Evolutionary conservation across 2,797 vertebrate genomes (phyloP), one percentile per base, ranked within the genome.

Genomic region (Helostoma temminkii): DNA sequence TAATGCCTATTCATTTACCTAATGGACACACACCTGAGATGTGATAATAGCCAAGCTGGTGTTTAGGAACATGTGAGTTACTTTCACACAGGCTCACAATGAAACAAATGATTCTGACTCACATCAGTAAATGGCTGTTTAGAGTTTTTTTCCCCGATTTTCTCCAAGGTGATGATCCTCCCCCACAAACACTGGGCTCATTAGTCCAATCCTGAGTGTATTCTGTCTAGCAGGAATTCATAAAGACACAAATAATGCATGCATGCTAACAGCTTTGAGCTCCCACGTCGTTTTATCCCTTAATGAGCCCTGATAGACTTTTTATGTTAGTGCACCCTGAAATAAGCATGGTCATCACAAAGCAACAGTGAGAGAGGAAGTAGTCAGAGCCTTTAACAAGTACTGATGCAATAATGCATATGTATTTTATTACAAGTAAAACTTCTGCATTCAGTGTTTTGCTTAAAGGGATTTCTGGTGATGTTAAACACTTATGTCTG

Each of bases 181-280:
- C 62, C 41, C 53, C 64, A 75, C 73, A 78, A 69, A 83, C 68
- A 55, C 46, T 11, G 62, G 58, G 74, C 82, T 89, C 83, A 89
- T 91, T 91, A 87, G 79, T 84, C 70, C 80, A 76, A 81, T 85
- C 85, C 83, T 60, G 50, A 47, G 75, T 53, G 79, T 71, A 57
- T 74, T 84, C 70, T 69, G 71, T 42, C 77, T 37, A 63, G 70
- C 72, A 72, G 80, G 84, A 80, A 78, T 78, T 71, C 76, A 80
- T 61, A 71, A 76, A 80, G 70, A 66, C 81, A 76, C 78, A 78
- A 82, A 87, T 75, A 84, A 85, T 71, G 72, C 42, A 25, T 18
- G 66, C 75, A 73, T 67, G 59, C 80, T 66, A 75, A 78, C 76
- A 76, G 54, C 74, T 63, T 66, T 81, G 5, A 3, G 62, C 75